Conservation (phyloP, 2,113 vertebrate genomes). For the Panthera tigris region DNA sequence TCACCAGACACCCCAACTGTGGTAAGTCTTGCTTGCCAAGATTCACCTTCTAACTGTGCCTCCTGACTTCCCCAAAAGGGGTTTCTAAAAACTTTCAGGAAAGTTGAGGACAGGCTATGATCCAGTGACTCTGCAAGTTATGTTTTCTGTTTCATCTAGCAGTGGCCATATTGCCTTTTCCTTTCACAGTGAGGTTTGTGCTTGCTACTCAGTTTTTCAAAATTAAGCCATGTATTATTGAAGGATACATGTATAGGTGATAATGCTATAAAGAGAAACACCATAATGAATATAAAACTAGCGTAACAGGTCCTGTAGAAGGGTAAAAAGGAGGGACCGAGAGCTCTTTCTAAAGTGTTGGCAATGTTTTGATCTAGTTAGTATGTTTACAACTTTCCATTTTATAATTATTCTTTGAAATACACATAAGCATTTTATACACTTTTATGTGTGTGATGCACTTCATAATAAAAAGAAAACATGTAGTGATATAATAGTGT, state of each 20-base stretch:
- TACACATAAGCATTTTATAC: neutral
- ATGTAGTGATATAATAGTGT: neutral
- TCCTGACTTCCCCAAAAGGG: neutral
- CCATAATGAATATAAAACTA: neutral
- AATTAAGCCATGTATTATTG: neutral
- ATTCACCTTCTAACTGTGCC: neutral
- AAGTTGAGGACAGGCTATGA: neutral
- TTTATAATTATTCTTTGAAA: conserved; percentile 49
- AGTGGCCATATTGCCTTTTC: neutral
- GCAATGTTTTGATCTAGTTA: neutral
- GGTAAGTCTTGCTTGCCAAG: neutral
- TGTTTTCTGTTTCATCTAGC: neutral
- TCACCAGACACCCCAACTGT: neutral
- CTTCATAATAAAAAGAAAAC: conserved; percentile 32
- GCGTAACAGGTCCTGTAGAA: neutral
- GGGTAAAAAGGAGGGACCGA: neutral
- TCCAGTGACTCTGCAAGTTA: neutral
- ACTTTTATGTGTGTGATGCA: neutral
- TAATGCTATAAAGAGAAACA: neutral
- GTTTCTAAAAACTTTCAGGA: neutral
- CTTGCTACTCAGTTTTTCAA: neutral
- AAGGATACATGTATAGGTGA: neutral
- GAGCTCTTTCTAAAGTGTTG: neutral
- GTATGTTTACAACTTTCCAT: neutral
- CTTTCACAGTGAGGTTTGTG: neutral